Percentiles rank a stretch among this genome's conserved stretches.
Evolutionary conservation across 2,113 vertebrate genomes (phyloP).

Genomic region (Clarias batrachus): DNA sequence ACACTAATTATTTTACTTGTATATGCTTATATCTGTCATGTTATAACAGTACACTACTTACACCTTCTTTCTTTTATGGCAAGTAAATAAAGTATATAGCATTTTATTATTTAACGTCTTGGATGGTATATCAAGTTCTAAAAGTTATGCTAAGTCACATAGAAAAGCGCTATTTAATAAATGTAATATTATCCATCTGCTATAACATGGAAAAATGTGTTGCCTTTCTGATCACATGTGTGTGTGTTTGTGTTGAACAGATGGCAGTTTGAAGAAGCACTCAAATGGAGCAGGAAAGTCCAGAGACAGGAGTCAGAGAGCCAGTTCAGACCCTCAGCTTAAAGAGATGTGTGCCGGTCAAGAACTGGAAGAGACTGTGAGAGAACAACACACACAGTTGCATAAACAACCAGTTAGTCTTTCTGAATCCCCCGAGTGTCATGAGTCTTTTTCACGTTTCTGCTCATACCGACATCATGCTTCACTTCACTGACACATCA

Average conservation of each 20-base stretch:
- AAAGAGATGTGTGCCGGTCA: slow-evolving; percentile 65
- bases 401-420: slow-evolving; percentile 12
- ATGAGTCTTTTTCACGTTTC: not conserved
- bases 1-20: too few species aligned
- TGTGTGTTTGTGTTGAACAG: slow-evolving; percentile 62
- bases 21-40: not conserved
- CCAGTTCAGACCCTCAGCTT: slow-evolving; percentile 73
- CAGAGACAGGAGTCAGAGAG: slow-evolving; percentile 72
- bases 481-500: not conserved
- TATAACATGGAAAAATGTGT: not conserved
- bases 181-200: not conserved
- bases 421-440: not conserved
- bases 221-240: not conserved
- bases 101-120: not conserved
- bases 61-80: not conserved
- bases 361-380: slow-evolving; percentile 65
- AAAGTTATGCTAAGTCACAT: not conserved
- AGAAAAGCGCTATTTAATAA: too few species aligned
- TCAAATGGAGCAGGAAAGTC: slow-evolving; percentile 64
- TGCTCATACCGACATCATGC: not conserved
- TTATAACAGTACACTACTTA: not conserved
- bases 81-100: not conserved
- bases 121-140: not conserved
- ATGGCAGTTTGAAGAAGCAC: slow-evolving; percentile 73
- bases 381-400: not conserved